A percentile compares a stretch with the other conserved stretches of the same genome.
Conservation (phyloP, 2,888 invertebrate genomes). For the Elegia similella region DNA sequence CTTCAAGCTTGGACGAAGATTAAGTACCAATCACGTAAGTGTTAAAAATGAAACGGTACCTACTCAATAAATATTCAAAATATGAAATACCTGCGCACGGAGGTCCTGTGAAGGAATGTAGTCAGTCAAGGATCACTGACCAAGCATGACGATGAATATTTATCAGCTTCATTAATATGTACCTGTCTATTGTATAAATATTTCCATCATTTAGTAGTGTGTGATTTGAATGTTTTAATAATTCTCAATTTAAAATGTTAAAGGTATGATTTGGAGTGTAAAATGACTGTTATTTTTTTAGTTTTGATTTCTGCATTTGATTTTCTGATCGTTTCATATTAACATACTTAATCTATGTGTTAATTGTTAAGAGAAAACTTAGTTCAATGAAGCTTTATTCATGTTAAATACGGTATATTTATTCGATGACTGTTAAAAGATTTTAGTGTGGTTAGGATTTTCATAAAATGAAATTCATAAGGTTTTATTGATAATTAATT, state of each 20-base stretch:
- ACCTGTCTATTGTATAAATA: neutral
- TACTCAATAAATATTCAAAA: neutral
- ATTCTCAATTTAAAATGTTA: neutral
- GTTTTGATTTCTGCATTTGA: too few species aligned
- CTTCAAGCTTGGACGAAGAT: too few species aligned
- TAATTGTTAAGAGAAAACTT: too few species aligned
- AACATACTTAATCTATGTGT: too few species aligned
- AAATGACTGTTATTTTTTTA: too few species aligned
- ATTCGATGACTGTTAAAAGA: too few species aligned
- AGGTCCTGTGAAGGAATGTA: neutral
- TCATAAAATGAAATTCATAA: neutral
- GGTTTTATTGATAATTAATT: slow-evolving; percentile 23
- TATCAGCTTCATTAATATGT: neutral
- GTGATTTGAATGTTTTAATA: neutral
- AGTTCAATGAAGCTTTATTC: too few species aligned
- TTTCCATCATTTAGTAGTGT: neutral
- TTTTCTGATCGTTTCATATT: too few species aligned
- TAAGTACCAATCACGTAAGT: too few species aligned
- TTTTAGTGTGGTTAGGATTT: neutral
- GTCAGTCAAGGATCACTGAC: neutral
- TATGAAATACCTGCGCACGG: neutral
- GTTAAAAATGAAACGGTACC: neutral
- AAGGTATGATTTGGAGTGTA: neutral
- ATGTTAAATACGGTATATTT: too few species aligned
- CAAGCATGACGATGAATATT: slow-evolving; percentile 8